Evolutionary conservation across 2,888 invertebrate genomes (phyloP).

Genomic region (Athalia cordata): DNA sequence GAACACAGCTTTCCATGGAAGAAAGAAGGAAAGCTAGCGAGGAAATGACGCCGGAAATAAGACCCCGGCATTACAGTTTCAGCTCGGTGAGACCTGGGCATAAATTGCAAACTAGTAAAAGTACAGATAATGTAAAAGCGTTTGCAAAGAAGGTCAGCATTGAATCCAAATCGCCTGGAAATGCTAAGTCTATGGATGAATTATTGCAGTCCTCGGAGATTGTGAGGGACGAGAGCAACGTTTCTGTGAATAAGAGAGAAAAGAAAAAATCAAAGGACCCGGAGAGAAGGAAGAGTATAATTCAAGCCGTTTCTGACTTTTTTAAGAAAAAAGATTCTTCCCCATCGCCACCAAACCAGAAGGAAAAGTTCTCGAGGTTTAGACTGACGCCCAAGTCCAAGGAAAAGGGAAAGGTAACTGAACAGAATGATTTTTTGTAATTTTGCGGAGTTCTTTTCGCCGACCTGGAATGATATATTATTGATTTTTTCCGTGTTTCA

Average conservation of each 20-base stretch:
- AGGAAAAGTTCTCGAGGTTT: slow-evolving; percentile 77
- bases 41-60: slow-evolving; percentile 53
- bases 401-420: slow-evolving; percentile 79
- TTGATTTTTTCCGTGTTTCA: slow-evolving; percentile 65
- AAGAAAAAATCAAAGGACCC: slow-evolving; percentile 79
- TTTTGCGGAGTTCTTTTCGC: too few species aligned
- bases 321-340: slow-evolving; percentile 83
- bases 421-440: not conserved
- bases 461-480: slow-evolving; percentile 47
- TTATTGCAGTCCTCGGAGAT: slow-evolving; percentile 54
- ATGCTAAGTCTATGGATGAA: slow-evolving; percentile 69
- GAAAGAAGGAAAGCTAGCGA: slow-evolving; percentile 60
- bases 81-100: slow-evolving; percentile 52
- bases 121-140: slow-evolving; percentile 69
- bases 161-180: slow-evolving; percentile 56
- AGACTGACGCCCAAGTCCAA: slow-evolving; percentile 79
- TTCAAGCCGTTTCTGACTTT: slow-evolving; percentile 89
- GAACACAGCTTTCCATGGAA: slow-evolving; percentile 66
- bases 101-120: slow-evolving; percentile 69
- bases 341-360: slow-evolving; percentile 67
- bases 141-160: slow-evolving; percentile 60
- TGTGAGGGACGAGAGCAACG: slow-evolving; percentile 18
- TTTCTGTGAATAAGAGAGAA: slow-evolving; percentile 67
- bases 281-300: slow-evolving; percentile 87
- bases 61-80: slow-evolving; percentile 61